Evolutionary conservation across 2,113 vertebrate genomes (phyloP).

Genomic region (Python bivittatus): DNA sequence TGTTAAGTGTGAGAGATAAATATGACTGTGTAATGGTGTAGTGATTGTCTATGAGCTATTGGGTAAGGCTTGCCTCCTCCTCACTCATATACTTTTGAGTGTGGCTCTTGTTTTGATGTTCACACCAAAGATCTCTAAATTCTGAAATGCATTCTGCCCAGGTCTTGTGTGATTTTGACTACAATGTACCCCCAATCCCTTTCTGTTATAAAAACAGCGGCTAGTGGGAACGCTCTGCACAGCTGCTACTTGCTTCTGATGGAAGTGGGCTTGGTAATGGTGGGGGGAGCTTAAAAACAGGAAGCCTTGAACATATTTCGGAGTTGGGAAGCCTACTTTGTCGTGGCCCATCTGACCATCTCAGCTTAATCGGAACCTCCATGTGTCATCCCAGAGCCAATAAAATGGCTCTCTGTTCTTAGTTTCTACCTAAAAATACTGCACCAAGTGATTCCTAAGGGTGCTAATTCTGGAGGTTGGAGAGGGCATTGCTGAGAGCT

Average conservation of each 20-base stretch:
- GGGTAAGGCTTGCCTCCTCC: too few relatives aligned
- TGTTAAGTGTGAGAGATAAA: too few relatives aligned
- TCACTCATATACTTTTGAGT: too few relatives aligned
- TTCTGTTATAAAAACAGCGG: background rate
- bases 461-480: constrained; percentile 26
- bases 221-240: background rate
- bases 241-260: background rate
- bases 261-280: background rate
- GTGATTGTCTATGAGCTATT: too few relatives aligned
- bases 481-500: constrained; percentile 53
- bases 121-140: background rate
- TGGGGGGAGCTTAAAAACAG: background rate
- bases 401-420: background rate
- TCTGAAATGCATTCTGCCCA: background rate
- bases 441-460: constrained; percentile 31
- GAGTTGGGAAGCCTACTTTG: background rate
- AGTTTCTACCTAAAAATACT: background rate
- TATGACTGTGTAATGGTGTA: too few relatives aligned
- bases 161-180: background rate
- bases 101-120: background rate
- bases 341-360: background rate
- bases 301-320: background rate
- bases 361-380: background rate
- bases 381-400: background rate
- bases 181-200: background rate